These are phyloP conservation scores for Lasioglossum villosulum DNA, from an alignment of 2,888 invertebrate species.

Conservation along the genomic window DNA sequence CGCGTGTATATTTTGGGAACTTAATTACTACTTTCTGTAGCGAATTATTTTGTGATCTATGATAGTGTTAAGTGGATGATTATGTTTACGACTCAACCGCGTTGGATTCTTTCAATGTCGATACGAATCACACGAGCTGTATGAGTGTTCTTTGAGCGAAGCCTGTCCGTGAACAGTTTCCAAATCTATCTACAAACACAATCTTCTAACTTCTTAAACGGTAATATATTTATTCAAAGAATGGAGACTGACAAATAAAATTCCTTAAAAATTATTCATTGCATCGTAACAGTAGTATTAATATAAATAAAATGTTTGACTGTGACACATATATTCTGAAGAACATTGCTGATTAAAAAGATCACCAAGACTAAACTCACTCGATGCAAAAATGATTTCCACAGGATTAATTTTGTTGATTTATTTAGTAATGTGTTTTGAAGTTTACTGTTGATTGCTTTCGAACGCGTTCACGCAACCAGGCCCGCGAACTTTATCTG, in stretches of 20 bases:
- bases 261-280: background rate
- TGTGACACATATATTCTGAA: background rate
- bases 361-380: background rate
- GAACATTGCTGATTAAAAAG: background rate
- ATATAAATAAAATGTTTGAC: background rate
- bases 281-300: background rate
- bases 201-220: background rate
- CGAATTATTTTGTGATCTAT: background rate
- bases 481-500: background rate
- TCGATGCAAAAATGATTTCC: background rate
- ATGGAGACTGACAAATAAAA: background rate
- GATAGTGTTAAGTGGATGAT: background rate
- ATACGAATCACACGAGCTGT: slow-evolving; percentile 19
- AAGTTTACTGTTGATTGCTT: background rate
- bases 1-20: background rate
- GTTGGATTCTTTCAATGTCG: slow-evolving; percentile 12
- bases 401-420: background rate
- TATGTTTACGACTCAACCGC: background rate
- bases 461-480: background rate
- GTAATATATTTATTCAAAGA: background rate
- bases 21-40: background rate
- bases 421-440: background rate
- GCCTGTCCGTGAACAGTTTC: slow-evolving; percentile 4
- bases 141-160: background rate
- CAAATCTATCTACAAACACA: background rate